Evolutionary conservation across 2,113 vertebrate species (phyloP), one percentile per base, ranked within the genome.

Genomic region (Piprites chloris): DNA sequence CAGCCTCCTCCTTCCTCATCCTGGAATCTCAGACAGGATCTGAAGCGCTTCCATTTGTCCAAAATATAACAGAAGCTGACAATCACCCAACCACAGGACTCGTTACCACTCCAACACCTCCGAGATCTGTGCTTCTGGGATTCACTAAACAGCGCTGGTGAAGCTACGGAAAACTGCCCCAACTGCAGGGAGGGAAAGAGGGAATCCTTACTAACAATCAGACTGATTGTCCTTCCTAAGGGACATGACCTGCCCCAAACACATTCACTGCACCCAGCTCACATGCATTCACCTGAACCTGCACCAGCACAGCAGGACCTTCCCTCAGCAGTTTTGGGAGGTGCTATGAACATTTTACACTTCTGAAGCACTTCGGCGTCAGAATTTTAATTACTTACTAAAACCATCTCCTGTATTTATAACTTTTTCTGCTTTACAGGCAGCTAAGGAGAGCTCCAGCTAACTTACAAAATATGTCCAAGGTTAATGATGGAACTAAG

Each of bases 401-500:
- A 95, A 92, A 67, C 35, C 55, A 91, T 12, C 90, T 71, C 91
- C 75, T 85, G n/a, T 83, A 93, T 90, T 96, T 92, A 71, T 80
- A 86, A 91, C 72, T 80, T 87, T 44, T 79, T 87, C 67, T 77
- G 75, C 82, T 91, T 89, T 71, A 80, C 59, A 76, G 66, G 49
- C 78, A 85, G 67, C 59, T 67, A 55, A 87, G 91, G 84, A 85
- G 72, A 92, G 35, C 76, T 92, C 65, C 42, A 74, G 72, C 47
- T 80, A 73, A 77, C 44, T 50, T 83, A 84, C 93, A 93, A 53
- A 89, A 89, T 89, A 95, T 8, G 63, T 56, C 92, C 93, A 95
- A 95, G 90, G 95, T 95, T 95, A 96, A 96, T 77, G 92, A 93
- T 3, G 9, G 79, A 33, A 74, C 90, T 88, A 94, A 91, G 90